Conservation (phyloP, 2,888 invertebrate species). For the Eulithis prunata region DNA sequence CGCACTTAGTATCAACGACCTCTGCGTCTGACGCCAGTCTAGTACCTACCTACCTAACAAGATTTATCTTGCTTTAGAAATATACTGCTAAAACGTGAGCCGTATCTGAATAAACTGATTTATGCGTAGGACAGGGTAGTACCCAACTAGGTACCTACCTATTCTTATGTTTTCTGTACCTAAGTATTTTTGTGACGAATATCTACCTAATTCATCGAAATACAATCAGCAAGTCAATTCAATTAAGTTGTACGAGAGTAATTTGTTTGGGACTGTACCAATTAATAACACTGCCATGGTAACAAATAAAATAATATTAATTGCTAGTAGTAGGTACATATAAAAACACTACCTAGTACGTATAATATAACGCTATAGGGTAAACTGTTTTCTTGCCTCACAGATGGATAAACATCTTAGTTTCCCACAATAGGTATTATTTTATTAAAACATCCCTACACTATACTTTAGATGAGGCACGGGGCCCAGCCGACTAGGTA, state of each 20-base stretch:
- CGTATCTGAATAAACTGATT: background rate
- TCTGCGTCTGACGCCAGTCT: constrained; percentile 48
- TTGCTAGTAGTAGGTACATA: background rate
- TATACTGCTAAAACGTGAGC: background rate
- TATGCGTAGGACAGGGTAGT: too few relatives aligned
- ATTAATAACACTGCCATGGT: background rate
- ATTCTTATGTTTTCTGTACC: background rate
- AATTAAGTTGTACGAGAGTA: background rate
- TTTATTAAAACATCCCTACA: too few relatives aligned
- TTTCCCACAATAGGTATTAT: too few relatives aligned
- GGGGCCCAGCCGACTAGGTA: too few relatives aligned
- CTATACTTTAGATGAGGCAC: too few relatives aligned
- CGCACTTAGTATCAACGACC: constrained; percentile 49
- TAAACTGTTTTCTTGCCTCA: background rate
- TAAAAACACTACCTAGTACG: background rate
- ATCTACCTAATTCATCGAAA: too few relatives aligned
- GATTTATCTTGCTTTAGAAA: constrained; percentile 3
- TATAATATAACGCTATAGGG: background rate
- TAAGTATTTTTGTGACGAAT: too few relatives aligned
- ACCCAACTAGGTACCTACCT: too few relatives aligned
- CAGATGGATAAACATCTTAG: too few relatives aligned
- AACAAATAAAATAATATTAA: background rate
- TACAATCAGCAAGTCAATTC: too few relatives aligned
- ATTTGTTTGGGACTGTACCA: constrained; percentile 3
- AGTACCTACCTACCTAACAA: constrained; percentile 19